phyloP scores from a whole-genome alignment of 1,140 invertebrate genomes.

The Teleogryllus occipitalis region DNA sequence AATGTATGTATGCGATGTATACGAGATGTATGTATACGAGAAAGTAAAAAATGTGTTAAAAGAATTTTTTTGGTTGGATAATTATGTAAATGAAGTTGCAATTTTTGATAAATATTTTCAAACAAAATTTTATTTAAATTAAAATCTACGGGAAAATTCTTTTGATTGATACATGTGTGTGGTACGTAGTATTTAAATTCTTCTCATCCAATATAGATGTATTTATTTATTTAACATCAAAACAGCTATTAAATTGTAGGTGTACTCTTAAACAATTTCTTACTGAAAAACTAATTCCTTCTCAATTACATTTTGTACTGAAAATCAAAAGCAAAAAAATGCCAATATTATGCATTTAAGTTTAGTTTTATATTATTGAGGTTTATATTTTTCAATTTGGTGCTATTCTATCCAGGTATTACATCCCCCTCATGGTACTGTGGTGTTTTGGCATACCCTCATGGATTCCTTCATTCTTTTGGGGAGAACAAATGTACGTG shows the following conservation, averaged over 20 bases:
- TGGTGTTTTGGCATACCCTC: conserved; percentile 57
- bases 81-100: no score
- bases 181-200: not conserved
- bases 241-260: not conserved
- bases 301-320: not conserved
- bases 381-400: no score
- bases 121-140: no score
- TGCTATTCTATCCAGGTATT: not conserved
- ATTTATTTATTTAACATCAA: not conserved
- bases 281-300: not conserved
- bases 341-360: not conserved
- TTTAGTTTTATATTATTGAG: not conserved
- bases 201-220: not conserved
- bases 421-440: not conserved
- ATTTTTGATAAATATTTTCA: no score
- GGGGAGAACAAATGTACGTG: conserved; percentile 51
- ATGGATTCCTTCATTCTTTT: conserved; percentile 55
- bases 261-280: not conserved
- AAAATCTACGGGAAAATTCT: no score
- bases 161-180: no score
- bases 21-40: no score
- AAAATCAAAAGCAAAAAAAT: not conserved
- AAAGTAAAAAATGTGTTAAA: no score
- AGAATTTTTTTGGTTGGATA: no score
- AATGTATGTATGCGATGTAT: no score